Evolutionary conservation across 2,888 invertebrate genomes (phyloP).

Genomic region (Choreutis nemorana): DNA sequence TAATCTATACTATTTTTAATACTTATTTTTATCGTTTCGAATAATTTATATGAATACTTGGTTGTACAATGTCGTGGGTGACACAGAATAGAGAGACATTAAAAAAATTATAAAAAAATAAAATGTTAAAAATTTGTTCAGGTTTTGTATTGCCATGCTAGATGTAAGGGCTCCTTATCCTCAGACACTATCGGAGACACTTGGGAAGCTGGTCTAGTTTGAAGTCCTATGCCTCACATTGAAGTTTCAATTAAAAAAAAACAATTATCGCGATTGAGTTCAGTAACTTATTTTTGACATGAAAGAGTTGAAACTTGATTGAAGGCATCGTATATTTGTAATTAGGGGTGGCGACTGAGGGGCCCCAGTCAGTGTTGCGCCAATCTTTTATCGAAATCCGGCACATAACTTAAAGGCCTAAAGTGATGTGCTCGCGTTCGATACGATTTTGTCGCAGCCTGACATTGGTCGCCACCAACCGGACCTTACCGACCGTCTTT

Average conservation of each 20-base stretch:
- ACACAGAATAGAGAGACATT: conserved; percentile 56
- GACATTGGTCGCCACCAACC: conserved; percentile 42
- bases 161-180: conserved; percentile 27
- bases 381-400: conserved; percentile 44
- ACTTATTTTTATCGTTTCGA: conserved; percentile 62
- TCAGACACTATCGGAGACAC: conserved; percentile 38
- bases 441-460: conserved; percentile 41
- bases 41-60: conserved; percentile 64
- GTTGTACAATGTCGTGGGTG: conserved; percentile 62
- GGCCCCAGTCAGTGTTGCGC: conserved; percentile 45
- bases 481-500: conserved; percentile 47
- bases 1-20: conserved; percentile 61
- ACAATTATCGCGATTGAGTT: not conserved
- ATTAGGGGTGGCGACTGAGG: conserved; percentile 49
- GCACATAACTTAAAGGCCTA: conserved; percentile 59
- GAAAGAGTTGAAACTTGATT: conserved; percentile 24
- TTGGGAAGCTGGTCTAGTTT: conserved; percentile 35
- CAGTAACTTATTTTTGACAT: too few relatives aligned
- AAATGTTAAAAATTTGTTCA: conserved; percentile 52
- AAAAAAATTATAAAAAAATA: conserved; percentile 63
- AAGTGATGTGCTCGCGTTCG: conserved; percentile 51
- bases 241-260: conserved; percentile 36
- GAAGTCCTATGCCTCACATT: conserved; percentile 33
- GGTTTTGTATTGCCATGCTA: conserved; percentile 49
- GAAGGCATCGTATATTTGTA: conserved; percentile 28